phyloP scores from a whole-genome alignment of 2,113 vertebrate genomes.

The Alethe diademata region DNA sequence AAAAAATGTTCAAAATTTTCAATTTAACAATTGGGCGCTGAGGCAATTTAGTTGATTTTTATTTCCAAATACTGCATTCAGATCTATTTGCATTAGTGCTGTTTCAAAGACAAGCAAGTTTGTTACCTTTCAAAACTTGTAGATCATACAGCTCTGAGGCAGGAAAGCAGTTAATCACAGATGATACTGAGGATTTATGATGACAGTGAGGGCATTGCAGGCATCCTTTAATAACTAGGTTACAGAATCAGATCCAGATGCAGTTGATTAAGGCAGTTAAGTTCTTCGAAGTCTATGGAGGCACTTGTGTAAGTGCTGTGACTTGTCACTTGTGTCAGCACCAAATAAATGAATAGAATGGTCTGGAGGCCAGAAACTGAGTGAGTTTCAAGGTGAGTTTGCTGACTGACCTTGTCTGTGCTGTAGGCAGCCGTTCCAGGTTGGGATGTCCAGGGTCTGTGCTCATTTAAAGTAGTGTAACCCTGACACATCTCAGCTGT shows the following conservation, averaged over 20 bases:
- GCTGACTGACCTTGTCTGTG: not conserved
- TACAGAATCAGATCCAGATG: conserved; percentile 11
- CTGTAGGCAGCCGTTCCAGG: not conserved
- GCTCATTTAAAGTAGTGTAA: not conserved
- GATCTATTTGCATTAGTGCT: not conserved
- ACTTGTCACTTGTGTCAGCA: conserved; percentile 11
- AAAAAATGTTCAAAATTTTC: not conserved
- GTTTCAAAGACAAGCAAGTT: not conserved
- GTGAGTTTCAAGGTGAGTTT: not conserved
- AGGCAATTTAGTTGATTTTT: not conserved
- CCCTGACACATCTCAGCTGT: not conserved
- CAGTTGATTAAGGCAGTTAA: not conserved
- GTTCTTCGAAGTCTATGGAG: not conserved
- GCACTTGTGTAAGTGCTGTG: conserved; percentile 1
- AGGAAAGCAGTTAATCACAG: not conserved
- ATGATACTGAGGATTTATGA: not conserved
- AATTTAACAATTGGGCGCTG: not conserved
- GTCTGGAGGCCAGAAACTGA: not conserved
- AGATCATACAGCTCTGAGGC: not conserved
- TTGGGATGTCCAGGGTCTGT: not conserved
- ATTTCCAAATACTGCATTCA: not conserved
- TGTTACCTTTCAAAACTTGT: not conserved
- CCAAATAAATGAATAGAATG: not conserved
- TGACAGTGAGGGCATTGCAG: not conserved
- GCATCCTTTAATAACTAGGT: not conserved